Base-by-base conservation (phyloP, 2,113 vertebrate genomes). In the Lophius piscatorius region DNA sequence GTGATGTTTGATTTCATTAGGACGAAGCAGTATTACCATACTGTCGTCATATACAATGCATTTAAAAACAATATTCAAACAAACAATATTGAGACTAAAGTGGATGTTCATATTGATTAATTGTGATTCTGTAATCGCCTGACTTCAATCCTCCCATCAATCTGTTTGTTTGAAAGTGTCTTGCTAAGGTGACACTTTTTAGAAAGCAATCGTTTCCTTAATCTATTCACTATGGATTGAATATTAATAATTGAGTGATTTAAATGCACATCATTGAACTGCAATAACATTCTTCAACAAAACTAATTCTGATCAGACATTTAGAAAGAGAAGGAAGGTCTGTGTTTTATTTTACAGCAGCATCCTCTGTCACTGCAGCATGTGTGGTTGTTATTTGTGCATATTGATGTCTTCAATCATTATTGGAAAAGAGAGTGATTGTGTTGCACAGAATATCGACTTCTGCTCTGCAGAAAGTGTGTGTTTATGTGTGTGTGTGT, bases 391-490 rank as follows among this genome's bases (percentile, higher is more conserved):
- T 38, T 34, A 2, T 38, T 31, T 51, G 24, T 55, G 29, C 38
- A 13, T 39, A 38, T 39, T 6, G 11, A 47, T 40, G 41, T 6
- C 11, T 55, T 57, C 6, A 26, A 59, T 54, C 22, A 38, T 47
- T 31, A 38, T 18, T 54, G 22, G 33, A 26, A 49, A 49, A 59
- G 24, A 36, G 21, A 46, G 24, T 40, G 41, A 55, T 8, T 2
- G 6, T 40, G 22, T 24, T 40, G 4, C 8, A 26, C 45, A 24
- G 6, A 40, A 5, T 12, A 41, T 29, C 23, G 6, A 47, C 29
- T 52, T 52, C 29, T 31, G 17, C 35, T 52, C 29, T 63, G 42
- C 21, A 48, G 21, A 34, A n/a, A 62, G 28, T 5, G 23, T 38
- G 35, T 45, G 46, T 38, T 35, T 9, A 35, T 14, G 6, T n/a